Evolutionary conservation across 1,140 invertebrate species (phyloP).

Genomic region (Dryas iulia): DNA sequence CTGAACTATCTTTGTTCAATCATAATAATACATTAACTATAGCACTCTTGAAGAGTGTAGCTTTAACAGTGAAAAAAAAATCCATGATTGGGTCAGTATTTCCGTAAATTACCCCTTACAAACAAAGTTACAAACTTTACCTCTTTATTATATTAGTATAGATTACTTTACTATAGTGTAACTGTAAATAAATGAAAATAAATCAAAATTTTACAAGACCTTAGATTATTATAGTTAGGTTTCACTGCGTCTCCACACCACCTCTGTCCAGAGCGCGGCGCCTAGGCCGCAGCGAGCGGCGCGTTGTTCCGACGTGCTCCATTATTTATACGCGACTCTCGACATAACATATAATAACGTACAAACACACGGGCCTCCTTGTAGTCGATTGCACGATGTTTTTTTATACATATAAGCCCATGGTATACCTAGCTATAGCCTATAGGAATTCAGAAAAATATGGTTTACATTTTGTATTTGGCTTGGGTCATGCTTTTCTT

Average conservation of each 20-base stretch:
- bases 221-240: neutral
- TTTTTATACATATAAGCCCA: neutral
- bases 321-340: constrained; percentile 67
- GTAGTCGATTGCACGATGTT: constrained; percentile 33
- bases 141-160: too few species aligned
- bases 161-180: too few species aligned
- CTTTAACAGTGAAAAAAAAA: too few species aligned
- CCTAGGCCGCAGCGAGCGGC: constrained; percentile 71
- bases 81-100: too few species aligned
- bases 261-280: constrained; percentile 43
- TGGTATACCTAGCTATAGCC: neutral
- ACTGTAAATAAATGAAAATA: too few species aligned
- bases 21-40: too few species aligned
- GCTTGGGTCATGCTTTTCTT: too few species aligned
- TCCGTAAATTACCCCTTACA: too few species aligned
- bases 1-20: too few species aligned
- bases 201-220: too few species aligned
- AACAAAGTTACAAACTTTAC: too few species aligned
- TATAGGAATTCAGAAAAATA: neutral
- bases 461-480: neutral
- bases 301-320: constrained; percentile 58
- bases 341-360: constrained; percentile 38
- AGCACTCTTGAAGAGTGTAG: too few species aligned
- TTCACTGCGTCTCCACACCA: constrained; percentile 33
- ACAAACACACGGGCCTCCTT: constrained; percentile 35